Evolutionary conservation across 1,140 invertebrate species (phyloP).

Genomic region (Neuroterus valhalla): DNA sequence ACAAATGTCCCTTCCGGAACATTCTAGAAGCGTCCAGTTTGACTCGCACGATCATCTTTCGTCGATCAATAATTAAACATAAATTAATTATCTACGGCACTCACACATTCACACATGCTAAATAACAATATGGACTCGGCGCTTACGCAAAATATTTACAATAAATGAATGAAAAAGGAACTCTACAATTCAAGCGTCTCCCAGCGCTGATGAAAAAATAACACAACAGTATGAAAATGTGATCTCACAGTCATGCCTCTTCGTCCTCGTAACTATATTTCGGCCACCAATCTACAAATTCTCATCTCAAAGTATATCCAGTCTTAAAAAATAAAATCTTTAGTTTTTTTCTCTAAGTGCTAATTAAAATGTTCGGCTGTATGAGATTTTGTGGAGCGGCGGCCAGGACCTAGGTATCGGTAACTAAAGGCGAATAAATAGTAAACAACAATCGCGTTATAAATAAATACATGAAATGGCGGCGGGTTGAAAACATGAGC

Average conservation of each 20-base stretch:
- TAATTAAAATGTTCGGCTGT: slow-evolving; percentile 11
- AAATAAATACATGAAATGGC: slow-evolving; percentile 30
- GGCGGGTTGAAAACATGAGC: slow-evolving; percentile 24
- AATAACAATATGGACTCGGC: slow-evolving; percentile 36
- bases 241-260: slow-evolving; percentile 41
- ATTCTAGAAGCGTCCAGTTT: slow-evolving; percentile 6
- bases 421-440: slow-evolving; percentile 30
- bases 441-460: slow-evolving; percentile 12
- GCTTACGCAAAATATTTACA: slow-evolving; percentile 33
- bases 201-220: slow-evolving; percentile 11
- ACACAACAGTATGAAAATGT: slow-evolving; percentile 38
- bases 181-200: slow-evolving; percentile 40
- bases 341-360: slow-evolving; percentile 7
- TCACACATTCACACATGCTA: slow-evolving; percentile 34
- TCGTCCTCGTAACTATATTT: slow-evolving; percentile 5
- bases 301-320: slow-evolving; percentile 9
- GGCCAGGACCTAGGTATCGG: slow-evolving; percentile 16
- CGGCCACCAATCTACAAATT: slow-evolving; percentile 18
- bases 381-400: slow-evolving; percentile 12
- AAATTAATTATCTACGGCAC: slow-evolving; percentile 12
- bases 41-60: slow-evolving; percentile 27
- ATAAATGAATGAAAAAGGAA: slow-evolving; percentile 43
- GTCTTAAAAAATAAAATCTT: slow-evolving; percentile 24
- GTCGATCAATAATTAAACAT: slow-evolving; percentile 30
- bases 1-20: slow-evolving; percentile 44